Evolutionary conservation across 1,140 invertebrate species (phyloP), one percentile per base, ranked within the genome.

Genomic region (Sarcophaga bullata): DNA sequence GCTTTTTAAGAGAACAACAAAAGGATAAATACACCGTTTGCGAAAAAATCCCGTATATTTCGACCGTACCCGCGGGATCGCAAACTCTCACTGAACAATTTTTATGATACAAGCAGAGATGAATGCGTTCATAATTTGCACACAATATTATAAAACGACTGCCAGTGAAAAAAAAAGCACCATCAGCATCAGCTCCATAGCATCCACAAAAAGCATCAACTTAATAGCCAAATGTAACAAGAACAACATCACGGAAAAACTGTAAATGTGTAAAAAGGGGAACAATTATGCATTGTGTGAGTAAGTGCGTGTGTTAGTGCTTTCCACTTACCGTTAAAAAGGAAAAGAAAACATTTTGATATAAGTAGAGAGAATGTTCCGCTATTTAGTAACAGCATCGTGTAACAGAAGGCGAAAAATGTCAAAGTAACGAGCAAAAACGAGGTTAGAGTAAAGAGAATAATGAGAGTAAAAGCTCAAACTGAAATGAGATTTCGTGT

Each of bases 41-140:
- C 62, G 62, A 68, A 68, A 78, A 84, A 87, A 86, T 86, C 87
- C 88, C 88, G 88, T 87, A 86, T 85, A 85, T 86, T 87, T 85
- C 88, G 88, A 89, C 88, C 88, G 88, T 89, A 89, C 88, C 88
- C 88, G 88, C 88, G 88, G 88, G 88, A 89, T 89, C 88, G 88
- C 86, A 89, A 89, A 89, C 88, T 89, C 88, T 89, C 88, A 89
- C 88, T 89, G 84, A 89, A 84, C 84, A 73, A 89, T 85, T 88
- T 89, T 89, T 89, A 89, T 89, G 88, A 88, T 89, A 87, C 86
- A 87, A 48, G 17, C 86, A 85, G 83, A 84, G 85, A 85, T 84
- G 86, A 87, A 81, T 80, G 83, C 83, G 62, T 81, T 78, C 75
- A 48, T 78, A 19, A 50, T 78, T 78, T 17, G 75, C 19, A 78